A percentile compares a stretch with the other conserved stretches of the same genome.
Conservation (phyloP, 1,140 invertebrate species). For the silkworm (Bombyx mori) region ASM3026992v2 NC_085111.1:7475001-7475500, state of each 20-base stretch:
- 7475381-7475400: no score
- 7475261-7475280: no score
- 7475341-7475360: no score
- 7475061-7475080: slow-evolving; percentile 76
- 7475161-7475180: slow-evolving; percentile 51
- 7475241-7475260: neutral
- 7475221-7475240: neutral
- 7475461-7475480: no score
- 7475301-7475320: no score
- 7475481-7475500: no score
- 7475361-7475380: no score
- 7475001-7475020: slow-evolving; percentile 42
- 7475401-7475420: no score
- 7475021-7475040: slow-evolving; percentile 66
- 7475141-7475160: slow-evolving; percentile 51
- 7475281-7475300: no score
- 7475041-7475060: slow-evolving; percentile 80
- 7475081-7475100: slow-evolving; percentile 82
- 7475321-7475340: no score
- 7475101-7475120: slow-evolving; percentile 80
- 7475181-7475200: slow-evolving; percentile 19
- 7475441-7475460: no score
- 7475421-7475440: no score
- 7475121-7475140: slow-evolving; percentile 67
- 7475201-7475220: neutral